These are phyloP conservation scores for Plagodis pulveraria DNA, from an alignment of 2,888 invertebrate genomes.

Conservation along the genomic window DNA sequence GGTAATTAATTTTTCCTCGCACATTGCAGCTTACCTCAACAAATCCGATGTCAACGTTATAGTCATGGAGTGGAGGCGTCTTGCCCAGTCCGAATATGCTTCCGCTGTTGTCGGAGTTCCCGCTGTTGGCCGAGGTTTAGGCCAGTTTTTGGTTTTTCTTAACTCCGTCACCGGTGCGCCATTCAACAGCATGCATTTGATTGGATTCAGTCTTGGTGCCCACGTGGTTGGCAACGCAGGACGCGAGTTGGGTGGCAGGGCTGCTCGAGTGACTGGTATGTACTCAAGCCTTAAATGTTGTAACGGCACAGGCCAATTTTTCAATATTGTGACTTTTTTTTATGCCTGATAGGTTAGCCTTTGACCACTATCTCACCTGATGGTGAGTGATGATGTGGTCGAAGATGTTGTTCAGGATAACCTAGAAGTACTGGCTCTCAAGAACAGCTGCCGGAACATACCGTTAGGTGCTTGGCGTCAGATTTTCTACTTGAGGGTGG, in stretches of 20 bases:
- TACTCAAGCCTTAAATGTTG: not conserved
- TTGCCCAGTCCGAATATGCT: conserved; percentile 50
- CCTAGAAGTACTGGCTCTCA: too few species aligned
- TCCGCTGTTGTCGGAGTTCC: conserved; percentile 55
- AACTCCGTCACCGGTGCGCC: conserved; percentile 43
- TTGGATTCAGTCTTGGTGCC: conserved; percentile 64
- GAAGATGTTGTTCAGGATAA: too few species aligned
- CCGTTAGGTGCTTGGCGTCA: too few species aligned
- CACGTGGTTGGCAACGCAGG: conserved; percentile 61
- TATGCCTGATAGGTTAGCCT: too few species aligned
- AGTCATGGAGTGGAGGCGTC: conserved; percentile 56
- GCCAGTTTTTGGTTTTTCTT: conserved; percentile 54
- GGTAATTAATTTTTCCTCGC: too few species aligned
- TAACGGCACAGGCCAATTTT: too few species aligned
- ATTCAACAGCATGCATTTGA: conserved; percentile 50
- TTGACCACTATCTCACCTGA: too few species aligned
- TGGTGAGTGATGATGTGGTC: too few species aligned
- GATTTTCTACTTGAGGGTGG: too few species aligned
- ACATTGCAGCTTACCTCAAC: conserved; percentile 6
- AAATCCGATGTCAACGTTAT: conserved; percentile 56
- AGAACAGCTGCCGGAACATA: too few species aligned
- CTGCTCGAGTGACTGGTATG: conserved; percentile 56
- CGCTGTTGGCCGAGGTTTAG: conserved; percentile 53
- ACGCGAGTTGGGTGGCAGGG: conserved; percentile 48
- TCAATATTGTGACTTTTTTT: too few species aligned